Percentiles rank a stretch among this genome's conserved stretches.
Conservation (phyloP, 2,888 invertebrate species). For the Calameuta filiformis region DNA sequence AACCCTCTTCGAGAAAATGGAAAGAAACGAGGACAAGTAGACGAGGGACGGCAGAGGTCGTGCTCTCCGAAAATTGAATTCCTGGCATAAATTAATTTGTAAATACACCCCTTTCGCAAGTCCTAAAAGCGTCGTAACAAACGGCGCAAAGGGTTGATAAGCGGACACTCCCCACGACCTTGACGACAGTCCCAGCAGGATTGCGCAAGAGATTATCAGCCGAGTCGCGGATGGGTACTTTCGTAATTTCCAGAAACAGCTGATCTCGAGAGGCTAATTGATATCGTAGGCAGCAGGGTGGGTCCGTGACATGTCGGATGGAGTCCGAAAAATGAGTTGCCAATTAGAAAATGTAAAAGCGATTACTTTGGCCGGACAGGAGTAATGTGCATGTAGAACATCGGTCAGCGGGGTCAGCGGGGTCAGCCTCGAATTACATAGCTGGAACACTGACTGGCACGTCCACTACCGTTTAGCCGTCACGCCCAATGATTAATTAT, state of each 20-base stretch:
- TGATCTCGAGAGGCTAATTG: background rate
- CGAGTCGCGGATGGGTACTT: background rate
- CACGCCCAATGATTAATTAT: slow-evolving; percentile 14
- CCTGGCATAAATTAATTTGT: background rate
- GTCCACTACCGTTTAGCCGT: background rate
- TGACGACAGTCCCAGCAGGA: background rate
- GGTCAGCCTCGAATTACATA: background rate
- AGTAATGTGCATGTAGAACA: background rate
- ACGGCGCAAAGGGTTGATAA: background rate
- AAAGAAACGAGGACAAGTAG: background rate
- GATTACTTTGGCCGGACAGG: background rate
- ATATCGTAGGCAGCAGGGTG: background rate
- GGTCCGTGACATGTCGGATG: background rate
- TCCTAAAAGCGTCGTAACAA: background rate
- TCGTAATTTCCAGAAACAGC: background rate
- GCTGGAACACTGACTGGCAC: background rate
- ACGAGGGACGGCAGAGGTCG: background rate
- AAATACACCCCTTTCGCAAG: background rate
- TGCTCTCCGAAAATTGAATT: background rate
- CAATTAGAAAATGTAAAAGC: background rate
- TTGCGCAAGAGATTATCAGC: background rate
- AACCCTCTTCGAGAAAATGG: background rate
- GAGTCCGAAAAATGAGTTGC: background rate
- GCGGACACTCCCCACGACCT: background rate
- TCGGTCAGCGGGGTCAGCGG: background rate